Evolutionary conservation across 2,113 vertebrate species (phyloP).

Genomic region (Semnornis frantzii): DNA sequence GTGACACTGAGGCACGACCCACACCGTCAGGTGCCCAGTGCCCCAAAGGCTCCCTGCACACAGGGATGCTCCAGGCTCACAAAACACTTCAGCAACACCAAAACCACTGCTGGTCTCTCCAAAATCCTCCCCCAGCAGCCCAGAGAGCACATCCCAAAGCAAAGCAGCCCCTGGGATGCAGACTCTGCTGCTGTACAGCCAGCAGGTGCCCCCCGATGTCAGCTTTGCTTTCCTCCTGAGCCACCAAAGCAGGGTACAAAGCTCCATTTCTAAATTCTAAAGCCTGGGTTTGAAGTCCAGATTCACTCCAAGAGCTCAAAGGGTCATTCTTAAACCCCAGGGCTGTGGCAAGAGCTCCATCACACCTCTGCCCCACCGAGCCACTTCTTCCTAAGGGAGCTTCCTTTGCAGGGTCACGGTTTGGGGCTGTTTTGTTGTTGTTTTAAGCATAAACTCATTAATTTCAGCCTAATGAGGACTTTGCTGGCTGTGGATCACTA

Average conservation of each 20-base stretch:
- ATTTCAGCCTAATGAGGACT: background rate
- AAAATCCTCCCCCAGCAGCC: background rate
- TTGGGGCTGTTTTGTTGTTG: background rate
- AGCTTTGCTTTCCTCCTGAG: background rate
- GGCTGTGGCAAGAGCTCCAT: background rate
- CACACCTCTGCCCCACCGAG: background rate
- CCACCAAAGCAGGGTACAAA: background rate
- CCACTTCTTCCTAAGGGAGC: accelerated
- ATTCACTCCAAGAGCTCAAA: background rate
- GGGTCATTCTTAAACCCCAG: background rate
- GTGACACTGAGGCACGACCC: accelerated
- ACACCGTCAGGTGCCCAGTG: accelerated
- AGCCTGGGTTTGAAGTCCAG: background rate
- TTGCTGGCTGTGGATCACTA: background rate
- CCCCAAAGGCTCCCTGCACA: background rate
- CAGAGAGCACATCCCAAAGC: accelerated
- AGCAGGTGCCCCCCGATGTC: background rate
- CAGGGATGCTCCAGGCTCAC: background rate
- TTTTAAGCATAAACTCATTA: background rate
- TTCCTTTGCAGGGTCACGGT: background rate
- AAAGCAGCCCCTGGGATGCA: background rate
- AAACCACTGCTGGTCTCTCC: accelerated
- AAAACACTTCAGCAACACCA: background rate
- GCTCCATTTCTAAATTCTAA: background rate
- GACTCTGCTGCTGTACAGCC: background rate